Percentiles rank a stretch among this genome's conserved stretches.
Evolutionary conservation across 2,888 invertebrate species (phyloP).

Genomic region (Andrena camellia): DNA sequence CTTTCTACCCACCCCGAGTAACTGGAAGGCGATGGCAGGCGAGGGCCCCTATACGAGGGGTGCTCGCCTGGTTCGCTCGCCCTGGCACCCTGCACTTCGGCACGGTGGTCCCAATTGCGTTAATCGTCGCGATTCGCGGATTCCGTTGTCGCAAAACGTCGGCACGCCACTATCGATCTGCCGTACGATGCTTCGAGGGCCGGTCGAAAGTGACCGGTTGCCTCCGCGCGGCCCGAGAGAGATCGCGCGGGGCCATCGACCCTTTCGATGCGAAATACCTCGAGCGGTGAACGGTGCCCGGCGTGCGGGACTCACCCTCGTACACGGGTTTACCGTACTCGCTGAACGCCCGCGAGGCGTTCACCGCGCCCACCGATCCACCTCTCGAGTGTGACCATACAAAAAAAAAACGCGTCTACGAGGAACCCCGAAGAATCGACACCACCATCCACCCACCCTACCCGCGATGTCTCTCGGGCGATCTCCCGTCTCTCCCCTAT

Average conservation of each 20-base stretch:
- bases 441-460: not conserved
- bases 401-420: not conserved
- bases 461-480: constrained; percentile 6
- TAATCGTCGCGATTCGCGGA: constrained; percentile 39
- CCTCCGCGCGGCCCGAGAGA: not conserved
- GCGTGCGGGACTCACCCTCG: too few relatives aligned
- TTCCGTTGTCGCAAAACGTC: not conserved
- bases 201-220: constrained; percentile 6
- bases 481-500: not conserved
- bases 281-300: not conserved
- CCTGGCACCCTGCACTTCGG: constrained; percentile 62
- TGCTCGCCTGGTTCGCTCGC: not conserved
- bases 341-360: too few relatives aligned
- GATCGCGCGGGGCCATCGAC: not conserved
- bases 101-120: constrained; percentile 70
- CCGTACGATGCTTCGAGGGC: constrained; percentile 3
- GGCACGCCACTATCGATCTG: not conserved
- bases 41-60: not conserved
- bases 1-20: not conserved
- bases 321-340: too few relatives aligned
- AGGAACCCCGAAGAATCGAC: not conserved
- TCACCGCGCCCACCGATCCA: not conserved
- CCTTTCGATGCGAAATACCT: not conserved
- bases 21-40: not conserved
- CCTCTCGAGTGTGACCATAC: not conserved